A percentile compares a stretch with the other conserved stretches of the same genome.
These are phyloP conservation scores for Melanogrammus aeglefinus DNA, from an alignment of 2,797 vertebrate species.

Conservation along the genomic window DNA sequence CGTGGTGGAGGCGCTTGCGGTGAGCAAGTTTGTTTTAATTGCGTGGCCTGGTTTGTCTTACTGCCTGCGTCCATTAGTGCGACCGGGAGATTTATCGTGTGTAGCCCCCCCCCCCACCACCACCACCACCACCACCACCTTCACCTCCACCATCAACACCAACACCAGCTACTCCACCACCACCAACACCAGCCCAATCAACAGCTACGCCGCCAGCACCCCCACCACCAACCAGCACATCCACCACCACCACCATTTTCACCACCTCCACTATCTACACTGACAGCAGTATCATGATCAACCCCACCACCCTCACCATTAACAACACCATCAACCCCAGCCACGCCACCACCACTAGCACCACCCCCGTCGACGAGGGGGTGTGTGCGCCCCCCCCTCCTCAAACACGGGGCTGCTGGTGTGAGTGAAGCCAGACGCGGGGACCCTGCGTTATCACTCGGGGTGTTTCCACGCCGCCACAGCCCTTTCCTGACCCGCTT, in stretches of 20 bases:
- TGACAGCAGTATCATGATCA: no score
- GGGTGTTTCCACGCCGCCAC: constrained; percentile 68
- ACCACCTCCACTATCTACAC: no score
- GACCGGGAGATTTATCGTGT: constrained; percentile 39
- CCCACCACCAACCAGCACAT: no score
- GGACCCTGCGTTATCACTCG: constrained; percentile 66
- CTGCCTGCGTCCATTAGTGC: constrained; percentile 18
- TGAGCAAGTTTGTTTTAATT: constrained; percentile 29
- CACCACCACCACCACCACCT: background rate
- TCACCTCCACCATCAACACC: background rate
- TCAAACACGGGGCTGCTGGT: constrained; percentile 45
- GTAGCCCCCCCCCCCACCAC: constrained; percentile 2
- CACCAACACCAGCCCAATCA: no score
- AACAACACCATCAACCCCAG: no score
- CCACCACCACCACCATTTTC: no score
- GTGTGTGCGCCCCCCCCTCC: constrained; percentile 25
- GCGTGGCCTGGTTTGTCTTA: constrained; percentile 29
- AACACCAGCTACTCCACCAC: background rate
- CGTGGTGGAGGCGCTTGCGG: constrained; percentile 20
- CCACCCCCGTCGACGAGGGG: no score
- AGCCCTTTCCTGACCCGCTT: constrained; percentile 32
- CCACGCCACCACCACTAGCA: background rate
- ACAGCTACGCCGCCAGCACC: no score
- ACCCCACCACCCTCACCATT: no score
- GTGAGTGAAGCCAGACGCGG: constrained; percentile 75